Evolutionary conservation across 2,797 vertebrate genomes (phyloP), one percentile per base, ranked within the genome.

Genomic region (Premnoplex brunnescens): DNA sequence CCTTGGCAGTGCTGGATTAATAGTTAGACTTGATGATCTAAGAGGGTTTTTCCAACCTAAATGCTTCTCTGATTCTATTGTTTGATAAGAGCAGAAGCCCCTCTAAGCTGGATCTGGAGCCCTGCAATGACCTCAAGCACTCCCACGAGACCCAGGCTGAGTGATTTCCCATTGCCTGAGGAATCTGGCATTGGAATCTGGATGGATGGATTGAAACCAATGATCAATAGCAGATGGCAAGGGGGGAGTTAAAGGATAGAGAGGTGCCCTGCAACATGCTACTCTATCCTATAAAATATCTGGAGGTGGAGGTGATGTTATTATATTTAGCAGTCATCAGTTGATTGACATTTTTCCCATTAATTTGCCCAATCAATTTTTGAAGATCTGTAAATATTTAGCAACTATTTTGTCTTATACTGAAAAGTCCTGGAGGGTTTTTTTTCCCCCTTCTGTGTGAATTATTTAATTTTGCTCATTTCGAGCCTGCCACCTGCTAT

Each of bases 301-400:
- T 54, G 20, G 30, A 36, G 18, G 5, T 56, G 49, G 7, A 56
- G 7, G 0, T 20, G 13, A 6, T 36, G 5, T 1, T 26, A 1
- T 4, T 52, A 7, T 24, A 30, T 84, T 80, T 20, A 48, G 2
- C 12, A 36, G 34, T 39, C 30, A 64, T 9, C 14, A 21, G 1
- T 1, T 28, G 23, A 74, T 8, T 22, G 12, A 14, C 1, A 7
- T 69, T 77, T 68, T 59, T 32, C 1, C 20, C 30, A 44, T 62
- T 26, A 34, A 49, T 71, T 80, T 48, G 1, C 34, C n/a, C 27
- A 63, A 36, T 69, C 18, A 10, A 9, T 44, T 78, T 60, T 37
- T 58, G 23, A 87, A 79, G 46, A 59, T 13, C 3, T 4, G 7
- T 52, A 63, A 76, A 52, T 69, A 60, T 54, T 72, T 62, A 58